These are phyloP conservation scores for Tridacna crocea DNA, from an alignment of 2,888 invertebrate species.

Conservation along the genomic window DNA sequence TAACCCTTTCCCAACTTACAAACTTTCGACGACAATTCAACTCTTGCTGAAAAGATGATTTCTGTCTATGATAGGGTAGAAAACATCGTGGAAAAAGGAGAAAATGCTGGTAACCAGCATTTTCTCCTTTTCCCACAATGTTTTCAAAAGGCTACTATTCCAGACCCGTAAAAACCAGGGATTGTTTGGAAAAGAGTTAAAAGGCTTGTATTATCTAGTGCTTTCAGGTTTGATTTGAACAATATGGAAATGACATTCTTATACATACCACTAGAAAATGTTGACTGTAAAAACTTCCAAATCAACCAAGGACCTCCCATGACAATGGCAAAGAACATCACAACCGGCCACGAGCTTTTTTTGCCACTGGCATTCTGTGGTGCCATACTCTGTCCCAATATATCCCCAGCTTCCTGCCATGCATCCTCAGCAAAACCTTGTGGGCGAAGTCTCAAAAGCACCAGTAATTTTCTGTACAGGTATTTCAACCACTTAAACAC, in stretches of 20 bases:
- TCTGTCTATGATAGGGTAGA: too few species aligned
- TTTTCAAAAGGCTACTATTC: too few species aligned
- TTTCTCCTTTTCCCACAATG: too few species aligned
- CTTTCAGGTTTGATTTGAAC: not conserved
- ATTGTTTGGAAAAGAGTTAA: too few species aligned
- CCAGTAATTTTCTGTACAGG: conserved; percentile 91
- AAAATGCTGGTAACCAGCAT: too few species aligned
- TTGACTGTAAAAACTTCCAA: conserved; percentile 88
- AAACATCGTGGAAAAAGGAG: too few species aligned
- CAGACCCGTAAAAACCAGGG: too few species aligned
- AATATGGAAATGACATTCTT: not conserved
- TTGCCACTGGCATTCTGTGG: conserved; percentile 83
- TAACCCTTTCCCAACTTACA: too few species aligned
- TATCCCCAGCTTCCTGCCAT: conserved; percentile 80
- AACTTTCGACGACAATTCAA: too few species aligned
- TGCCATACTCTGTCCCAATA: conserved; percentile 65
- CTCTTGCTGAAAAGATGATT: too few species aligned
- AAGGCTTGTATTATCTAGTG: too few species aligned
- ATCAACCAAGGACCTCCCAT: conserved; percentile 96
- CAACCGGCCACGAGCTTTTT: conserved; percentile 92
- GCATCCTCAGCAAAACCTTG: conserved; percentile 83
- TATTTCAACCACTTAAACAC: conserved; percentile 92
- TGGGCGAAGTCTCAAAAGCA: conserved; percentile 86
- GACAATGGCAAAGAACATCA: conserved; percentile 94
- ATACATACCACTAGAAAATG: conserved; percentile 36